Conservation (phyloP, 2,113 vertebrate species). For the Labeo catla region DNA sequence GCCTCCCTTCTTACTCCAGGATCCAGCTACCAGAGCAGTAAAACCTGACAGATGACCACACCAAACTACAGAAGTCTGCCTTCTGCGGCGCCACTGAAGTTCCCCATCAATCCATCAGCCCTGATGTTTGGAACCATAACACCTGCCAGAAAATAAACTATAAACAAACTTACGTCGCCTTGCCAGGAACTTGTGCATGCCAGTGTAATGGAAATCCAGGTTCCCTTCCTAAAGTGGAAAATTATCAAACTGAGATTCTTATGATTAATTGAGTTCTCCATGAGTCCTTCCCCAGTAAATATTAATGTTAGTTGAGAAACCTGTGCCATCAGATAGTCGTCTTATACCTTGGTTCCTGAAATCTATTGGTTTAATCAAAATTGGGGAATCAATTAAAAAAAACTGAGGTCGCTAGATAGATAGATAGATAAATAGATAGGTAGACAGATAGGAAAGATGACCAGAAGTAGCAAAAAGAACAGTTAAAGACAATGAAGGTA, state of each 20-base stretch:
- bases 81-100: background rate
- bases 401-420: background rate
- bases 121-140: background rate
- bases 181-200: background rate
- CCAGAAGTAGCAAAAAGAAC: too few relatives aligned
- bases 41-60: background rate
- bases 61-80: background rate
- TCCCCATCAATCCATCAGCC: background rate
- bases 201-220: background rate
- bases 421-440: background rate
- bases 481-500: too few relatives aligned
- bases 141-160: background rate
- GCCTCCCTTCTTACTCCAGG: too few relatives aligned
- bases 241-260: conserved; percentile 29
- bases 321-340: background rate
- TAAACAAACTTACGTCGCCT: too few relatives aligned
- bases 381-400: background rate
- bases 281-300: conserved; percentile 4
- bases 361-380: background rate
- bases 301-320: background rate
- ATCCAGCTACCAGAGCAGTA: background rate
- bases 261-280: background rate
- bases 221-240: background rate
- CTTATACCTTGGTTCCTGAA: conserved; percentile 4
- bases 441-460: background rate